phyloP scores from a whole-genome alignment of 1,140 invertebrate genomes.

The Harlomillsia oculata region DNA sequence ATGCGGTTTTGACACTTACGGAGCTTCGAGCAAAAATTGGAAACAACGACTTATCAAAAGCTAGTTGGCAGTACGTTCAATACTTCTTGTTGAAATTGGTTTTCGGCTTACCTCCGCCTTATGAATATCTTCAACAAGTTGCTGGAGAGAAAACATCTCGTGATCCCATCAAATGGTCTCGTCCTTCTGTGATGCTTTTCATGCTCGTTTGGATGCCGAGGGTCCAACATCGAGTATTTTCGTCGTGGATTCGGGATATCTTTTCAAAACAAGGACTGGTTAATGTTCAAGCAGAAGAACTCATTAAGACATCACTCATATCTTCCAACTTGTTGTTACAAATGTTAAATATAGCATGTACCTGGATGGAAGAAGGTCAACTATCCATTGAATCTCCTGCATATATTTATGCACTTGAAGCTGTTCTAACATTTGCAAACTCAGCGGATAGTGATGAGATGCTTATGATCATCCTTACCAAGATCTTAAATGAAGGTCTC shows the following conservation, averaged over 20 bases:
- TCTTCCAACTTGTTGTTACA: conserved; percentile 15
- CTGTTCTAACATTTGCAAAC: conserved; percentile 16
- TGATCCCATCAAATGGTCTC: conserved; percentile 20
- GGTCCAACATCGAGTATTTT: conserved; percentile 60
- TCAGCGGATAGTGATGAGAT: conserved; percentile 7
- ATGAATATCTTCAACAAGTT: conserved; percentile 26
- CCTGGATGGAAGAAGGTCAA: conserved; percentile 18
- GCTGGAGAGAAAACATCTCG: conserved; percentile 23
- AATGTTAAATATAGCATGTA: conserved; percentile 5
- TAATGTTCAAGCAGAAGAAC: conserved; percentile 61
- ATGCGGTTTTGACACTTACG: conserved; percentile 68
- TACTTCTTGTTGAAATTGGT: conserved; percentile 65
- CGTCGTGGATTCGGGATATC: conserved; percentile 56
- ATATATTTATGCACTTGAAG: conserved; percentile 28
- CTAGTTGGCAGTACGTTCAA: conserved; percentile 53
- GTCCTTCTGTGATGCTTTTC: conserved; percentile 48
- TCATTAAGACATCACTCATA: conserved; percentile 13
- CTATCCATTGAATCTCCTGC: conserved; percentile 13
- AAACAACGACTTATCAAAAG: neutral
- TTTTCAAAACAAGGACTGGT: conserved; percentile 69
- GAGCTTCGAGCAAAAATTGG: conserved; percentile 11
- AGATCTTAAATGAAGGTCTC: conserved; percentile 12
- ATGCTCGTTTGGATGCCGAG: conserved; percentile 65
- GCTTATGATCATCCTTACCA: conserved; percentile 4
- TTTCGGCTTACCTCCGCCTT: conserved; percentile 31